phyloP scores from a whole-genome alignment of 2,888 invertebrate genomes.

The Steinernema hermaphroditum region DNA sequence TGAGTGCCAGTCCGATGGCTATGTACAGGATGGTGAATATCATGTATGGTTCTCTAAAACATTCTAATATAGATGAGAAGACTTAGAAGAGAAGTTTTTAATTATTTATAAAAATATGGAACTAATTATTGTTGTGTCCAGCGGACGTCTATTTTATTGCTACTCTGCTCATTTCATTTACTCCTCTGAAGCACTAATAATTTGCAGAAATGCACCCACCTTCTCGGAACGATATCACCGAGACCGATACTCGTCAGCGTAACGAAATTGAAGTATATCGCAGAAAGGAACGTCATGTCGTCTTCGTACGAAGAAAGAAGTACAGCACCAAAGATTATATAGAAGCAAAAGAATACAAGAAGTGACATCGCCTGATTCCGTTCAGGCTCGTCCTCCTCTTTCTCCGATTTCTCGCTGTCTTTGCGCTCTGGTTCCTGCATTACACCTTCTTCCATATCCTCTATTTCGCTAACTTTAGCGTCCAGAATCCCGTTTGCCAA shows the following conservation, averaged over 20 bases:
- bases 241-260: constrained; percentile 62
- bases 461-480: constrained; percentile 25
- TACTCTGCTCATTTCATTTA: no score
- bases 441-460: constrained; percentile 35
- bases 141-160: neutral
- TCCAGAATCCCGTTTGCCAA: neutral
- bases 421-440: constrained; percentile 7
- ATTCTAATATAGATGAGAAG: neutral
- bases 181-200: no score
- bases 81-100: no score
- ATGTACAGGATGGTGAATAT: constrained; percentile 63
- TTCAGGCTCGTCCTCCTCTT: constrained; percentile 41
- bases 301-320: constrained; percentile 58
- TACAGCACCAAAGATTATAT: constrained; percentile 38
- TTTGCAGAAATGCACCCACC: constrained; percentile 42
- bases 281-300: constrained; percentile 63
- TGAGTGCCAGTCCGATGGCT: constrained; percentile 61
- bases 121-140: no score
- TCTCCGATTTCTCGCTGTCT: constrained; percentile 30
- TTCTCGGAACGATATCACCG: constrained; percentile 60
- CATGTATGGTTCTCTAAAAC: constrained; percentile 60
- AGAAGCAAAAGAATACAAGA: constrained; percentile 19
- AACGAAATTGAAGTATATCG: constrained; percentile 64
- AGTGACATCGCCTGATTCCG: constrained; percentile 38
- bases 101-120: no score